These are phyloP conservation scores for Belonocnema kinseyi DNA, from an alignment of 1,140 invertebrate genomes.

Conservation along the genomic window DNA sequence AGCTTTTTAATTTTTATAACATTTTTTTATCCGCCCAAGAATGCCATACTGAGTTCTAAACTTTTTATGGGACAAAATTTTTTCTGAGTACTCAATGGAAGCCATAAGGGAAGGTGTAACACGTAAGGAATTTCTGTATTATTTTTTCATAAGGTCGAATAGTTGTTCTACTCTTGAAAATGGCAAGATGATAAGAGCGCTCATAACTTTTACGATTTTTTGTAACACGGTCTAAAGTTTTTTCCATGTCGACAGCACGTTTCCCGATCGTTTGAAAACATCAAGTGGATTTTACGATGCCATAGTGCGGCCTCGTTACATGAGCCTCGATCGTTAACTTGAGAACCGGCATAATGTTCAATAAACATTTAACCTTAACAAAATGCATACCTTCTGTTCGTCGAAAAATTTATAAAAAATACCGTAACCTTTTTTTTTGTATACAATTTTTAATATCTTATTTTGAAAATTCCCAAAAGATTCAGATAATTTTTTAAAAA, in stretches of 20 bases:
- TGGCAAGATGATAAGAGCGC: background rate
- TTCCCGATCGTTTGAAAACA: background rate
- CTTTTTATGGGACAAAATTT: too few species aligned
- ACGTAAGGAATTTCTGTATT: background rate
- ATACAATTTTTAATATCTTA: too few species aligned
- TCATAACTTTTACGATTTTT: slow-evolving; percentile 24
- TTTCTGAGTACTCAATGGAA: too few species aligned
- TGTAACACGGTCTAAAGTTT: slow-evolving; percentile 7
- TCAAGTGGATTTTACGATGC: slow-evolving; percentile 5
- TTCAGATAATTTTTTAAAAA: too few species aligned
- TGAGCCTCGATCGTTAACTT: slow-evolving; percentile 10
- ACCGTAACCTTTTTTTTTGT: too few species aligned
- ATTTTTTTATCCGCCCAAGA: too few species aligned
- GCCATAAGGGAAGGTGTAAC: too few species aligned
- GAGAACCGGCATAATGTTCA: slow-evolving; percentile 7
- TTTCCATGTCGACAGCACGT: slow-evolving; percentile 4
- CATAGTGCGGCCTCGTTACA: slow-evolving; percentile 2
- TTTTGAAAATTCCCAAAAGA: too few species aligned
- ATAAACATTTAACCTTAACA: slow-evolving; percentile 4
- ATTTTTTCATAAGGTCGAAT: background rate
- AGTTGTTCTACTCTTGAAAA: background rate
- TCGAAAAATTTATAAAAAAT: background rate
- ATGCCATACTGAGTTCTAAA: too few species aligned
- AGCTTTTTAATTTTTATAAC: background rate
- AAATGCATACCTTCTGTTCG: background rate